phyloP scores from a whole-genome alignment of 2,888 invertebrate genomes.

The Heliconius ismenius region DNA sequence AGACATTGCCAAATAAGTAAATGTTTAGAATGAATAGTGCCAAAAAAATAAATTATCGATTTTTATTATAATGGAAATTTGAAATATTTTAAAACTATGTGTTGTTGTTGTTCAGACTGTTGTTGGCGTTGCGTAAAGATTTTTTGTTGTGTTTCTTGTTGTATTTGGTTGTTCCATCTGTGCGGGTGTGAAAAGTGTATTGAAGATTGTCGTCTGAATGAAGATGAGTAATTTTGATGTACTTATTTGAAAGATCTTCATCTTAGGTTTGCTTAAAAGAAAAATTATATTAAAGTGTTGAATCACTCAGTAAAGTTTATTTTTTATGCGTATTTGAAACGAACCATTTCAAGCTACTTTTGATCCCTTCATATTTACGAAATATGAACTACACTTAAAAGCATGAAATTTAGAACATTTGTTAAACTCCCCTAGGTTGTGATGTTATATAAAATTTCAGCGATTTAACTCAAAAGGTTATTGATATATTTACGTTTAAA shows the following conservation, averaged over 20 bases:
- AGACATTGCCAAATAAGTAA: neutral
- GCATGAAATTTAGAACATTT: too few relatives aligned
- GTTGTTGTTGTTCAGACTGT: conserved; percentile 51
- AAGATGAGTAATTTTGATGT: neutral
- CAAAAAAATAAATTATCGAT: too few relatives aligned
- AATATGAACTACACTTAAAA: too few relatives aligned
- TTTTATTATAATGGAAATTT: neutral
- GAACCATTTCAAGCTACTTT: too few relatives aligned
- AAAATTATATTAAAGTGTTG: neutral
- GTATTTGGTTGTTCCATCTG: conserved; percentile 47
- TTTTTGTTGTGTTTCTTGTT: conserved; percentile 44
- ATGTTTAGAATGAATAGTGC: neutral
- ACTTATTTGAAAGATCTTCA: neutral
- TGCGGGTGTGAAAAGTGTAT: conserved; percentile 53
- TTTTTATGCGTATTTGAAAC: neutral
- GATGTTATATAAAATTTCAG: too few relatives aligned
- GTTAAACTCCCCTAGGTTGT: too few relatives aligned
- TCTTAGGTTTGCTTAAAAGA: neutral
- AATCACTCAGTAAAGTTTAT: neutral
- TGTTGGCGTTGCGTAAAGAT: conserved; percentile 50
- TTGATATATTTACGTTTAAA: too few relatives aligned
- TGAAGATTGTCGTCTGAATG: conserved; percentile 34
- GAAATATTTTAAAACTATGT: conserved; percentile 48
- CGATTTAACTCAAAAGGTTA: too few relatives aligned
- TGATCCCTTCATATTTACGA: too few relatives aligned